Percentiles rank a stretch among this genome's conserved stretches.
Evolutionary conservation across 2,888 invertebrate genomes (phyloP).

Genomic region (Linnaemya vulpina): DNA sequence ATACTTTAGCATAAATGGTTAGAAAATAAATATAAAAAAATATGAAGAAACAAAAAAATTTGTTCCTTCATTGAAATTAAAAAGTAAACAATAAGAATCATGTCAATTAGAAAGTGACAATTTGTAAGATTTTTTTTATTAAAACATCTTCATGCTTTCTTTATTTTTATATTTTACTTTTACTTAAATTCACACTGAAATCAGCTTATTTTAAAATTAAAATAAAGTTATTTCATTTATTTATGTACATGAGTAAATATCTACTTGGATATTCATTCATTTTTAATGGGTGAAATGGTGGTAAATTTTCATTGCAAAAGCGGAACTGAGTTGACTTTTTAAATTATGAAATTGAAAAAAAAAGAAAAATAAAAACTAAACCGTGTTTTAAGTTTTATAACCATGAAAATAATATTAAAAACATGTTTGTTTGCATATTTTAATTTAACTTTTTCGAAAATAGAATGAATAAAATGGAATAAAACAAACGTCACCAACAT

Average conservation of each 20-base stretch:
- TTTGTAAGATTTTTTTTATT: background rate
- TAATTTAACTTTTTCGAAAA: conserved; percentile 3
- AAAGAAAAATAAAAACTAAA: background rate
- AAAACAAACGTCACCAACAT: conserved; percentile 25
- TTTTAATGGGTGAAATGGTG: background rate
- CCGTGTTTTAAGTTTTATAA: conserved; percentile 18
- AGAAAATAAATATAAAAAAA: no score
- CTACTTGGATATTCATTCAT: background rate
- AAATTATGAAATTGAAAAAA: background rate
- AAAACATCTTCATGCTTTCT: conserved; percentile 8
- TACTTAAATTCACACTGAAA: conserved; percentile 5
- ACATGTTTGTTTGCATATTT: conserved; percentile 11
- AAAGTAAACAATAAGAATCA: background rate
- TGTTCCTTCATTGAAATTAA: no score
- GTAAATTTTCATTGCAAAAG: background rate
- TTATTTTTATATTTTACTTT: background rate
- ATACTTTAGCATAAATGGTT: no score
- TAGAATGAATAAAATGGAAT: conserved; percentile 23
- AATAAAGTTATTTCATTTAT: background rate
- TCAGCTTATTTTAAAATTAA: background rate
- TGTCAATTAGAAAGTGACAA: conserved; percentile 21
- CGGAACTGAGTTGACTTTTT: conserved; percentile 23
- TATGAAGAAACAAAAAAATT: no score
- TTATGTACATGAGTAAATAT: background rate
- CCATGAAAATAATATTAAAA: conserved; percentile 52